These are phyloP conservation scores for Cebus imitator DNA, from an alignment of 2,113 vertebrate species.

Conservation along the genomic window DNA sequence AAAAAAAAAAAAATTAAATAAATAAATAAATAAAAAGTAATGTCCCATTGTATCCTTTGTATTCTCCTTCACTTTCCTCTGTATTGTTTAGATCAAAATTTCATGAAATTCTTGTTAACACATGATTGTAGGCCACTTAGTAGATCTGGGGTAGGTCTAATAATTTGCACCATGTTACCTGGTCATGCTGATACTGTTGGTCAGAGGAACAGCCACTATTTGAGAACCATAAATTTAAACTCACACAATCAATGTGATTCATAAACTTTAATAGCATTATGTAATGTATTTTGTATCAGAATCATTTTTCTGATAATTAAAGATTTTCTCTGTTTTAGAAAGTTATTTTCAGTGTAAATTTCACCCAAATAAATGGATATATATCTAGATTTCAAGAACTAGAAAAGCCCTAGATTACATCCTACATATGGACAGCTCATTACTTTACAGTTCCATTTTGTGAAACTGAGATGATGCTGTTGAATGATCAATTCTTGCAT, in stretches of 20 bases:
- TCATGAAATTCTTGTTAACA: not conserved
- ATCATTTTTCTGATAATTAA: not conserved
- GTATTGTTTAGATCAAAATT: not conserved
- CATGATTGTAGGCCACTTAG: not conserved
- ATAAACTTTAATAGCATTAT: not conserved
- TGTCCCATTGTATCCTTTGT: not conserved
- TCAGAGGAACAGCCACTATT: not conserved
- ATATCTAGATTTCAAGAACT: not conserved
- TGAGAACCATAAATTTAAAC: not conserved
- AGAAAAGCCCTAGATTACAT: not conserved
- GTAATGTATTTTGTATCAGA: not conserved
- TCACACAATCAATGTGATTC: not conserved
- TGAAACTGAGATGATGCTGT: not conserved
- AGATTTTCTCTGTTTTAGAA: conserved; percentile 5
- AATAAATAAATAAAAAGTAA: too few species aligned
- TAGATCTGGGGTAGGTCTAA: not conserved
- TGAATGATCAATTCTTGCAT: not conserved
- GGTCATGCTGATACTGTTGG: not conserved
- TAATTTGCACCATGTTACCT: not conserved
- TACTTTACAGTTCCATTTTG: not conserved
- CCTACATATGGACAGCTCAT: not conserved
- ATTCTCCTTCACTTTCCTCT: not conserved
- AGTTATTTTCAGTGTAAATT: not conserved
- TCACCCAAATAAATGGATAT: not conserved
- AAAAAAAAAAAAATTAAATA: too few species aligned